Evolutionary conservation across 2,113 vertebrate species (phyloP).

Genomic region (Aleadryas rufinucha): DNA sequence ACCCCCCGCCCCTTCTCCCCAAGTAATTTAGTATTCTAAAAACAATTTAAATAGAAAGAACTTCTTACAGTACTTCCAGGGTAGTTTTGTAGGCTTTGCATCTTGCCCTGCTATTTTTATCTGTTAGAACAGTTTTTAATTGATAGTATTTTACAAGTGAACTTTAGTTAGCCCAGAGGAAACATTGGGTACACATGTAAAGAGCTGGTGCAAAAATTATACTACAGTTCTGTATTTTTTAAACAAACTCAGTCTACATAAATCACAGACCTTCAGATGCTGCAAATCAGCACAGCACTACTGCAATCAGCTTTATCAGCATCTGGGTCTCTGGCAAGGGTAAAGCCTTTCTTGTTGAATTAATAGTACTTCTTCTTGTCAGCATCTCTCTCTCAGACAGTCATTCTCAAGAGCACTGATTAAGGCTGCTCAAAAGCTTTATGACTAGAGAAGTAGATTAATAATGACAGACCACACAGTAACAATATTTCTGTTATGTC

Average conservation of each 20-base stretch:
- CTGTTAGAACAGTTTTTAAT: background rate
- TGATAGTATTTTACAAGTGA: background rate
- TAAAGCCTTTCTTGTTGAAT: background rate
- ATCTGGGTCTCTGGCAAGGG: background rate
- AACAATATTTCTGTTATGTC: background rate
- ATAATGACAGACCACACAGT: background rate
- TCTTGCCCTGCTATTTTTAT: background rate
- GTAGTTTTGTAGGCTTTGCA: background rate
- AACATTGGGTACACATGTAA: background rate
- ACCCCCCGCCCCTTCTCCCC: accelerated
- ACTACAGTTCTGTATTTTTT: background rate
- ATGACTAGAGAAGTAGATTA: background rate
- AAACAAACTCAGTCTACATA: background rate
- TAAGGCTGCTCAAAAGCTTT: background rate
- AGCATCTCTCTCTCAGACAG: background rate
- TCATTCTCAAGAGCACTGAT: background rate
- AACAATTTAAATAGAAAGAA: background rate
- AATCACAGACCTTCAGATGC: background rate
- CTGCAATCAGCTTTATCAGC: background rate
- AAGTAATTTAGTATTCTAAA: background rate
- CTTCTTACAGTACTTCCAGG: background rate
- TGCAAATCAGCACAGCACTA: background rate
- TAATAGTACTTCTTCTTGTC: background rate
- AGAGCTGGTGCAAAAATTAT: background rate
- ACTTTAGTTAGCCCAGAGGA: background rate